phyloP scores from a whole-genome alignment of 35 echinoderm and acorn worm species.

The Amphiura filiformis region DNA sequence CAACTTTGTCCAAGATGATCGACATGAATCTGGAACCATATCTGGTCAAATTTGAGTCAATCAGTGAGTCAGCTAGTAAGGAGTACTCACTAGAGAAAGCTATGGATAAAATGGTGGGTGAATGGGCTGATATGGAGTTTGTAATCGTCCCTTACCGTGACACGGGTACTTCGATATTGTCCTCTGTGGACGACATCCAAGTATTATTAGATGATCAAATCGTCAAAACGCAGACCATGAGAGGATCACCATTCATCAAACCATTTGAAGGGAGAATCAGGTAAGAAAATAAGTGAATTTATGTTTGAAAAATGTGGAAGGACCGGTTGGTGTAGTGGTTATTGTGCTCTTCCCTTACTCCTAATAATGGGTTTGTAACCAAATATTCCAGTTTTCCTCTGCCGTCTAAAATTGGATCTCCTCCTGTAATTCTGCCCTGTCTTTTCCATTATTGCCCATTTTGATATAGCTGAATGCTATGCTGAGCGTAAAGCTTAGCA shows the following conservation, averaged over 20 bases:
- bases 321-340: too few species aligned
- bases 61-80: constrained; percentile 97
- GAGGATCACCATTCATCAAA: constrained; percentile 99
- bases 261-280: constrained; percentile 94
- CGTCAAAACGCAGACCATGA: constrained; percentile 98
- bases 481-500: too few species aligned
- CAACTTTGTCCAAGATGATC: constrained; percentile 96
- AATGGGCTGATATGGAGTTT: constrained; percentile 97
- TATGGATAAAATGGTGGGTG: constrained; percentile 93
- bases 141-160: constrained; percentile 94
- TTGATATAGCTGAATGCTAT: too few species aligned
- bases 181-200: constrained; percentile 97
- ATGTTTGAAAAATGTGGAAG: too few species aligned
- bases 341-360: too few species aligned
- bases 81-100: constrained; percentile 99
- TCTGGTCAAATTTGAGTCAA: constrained; percentile 84
- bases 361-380: too few species aligned
- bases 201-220: constrained; percentile 96
- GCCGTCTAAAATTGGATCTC: background rate
- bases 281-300: constrained; percentile 35
- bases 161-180: constrained; percentile 92
- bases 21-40: constrained; percentile 93
- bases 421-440: too few species aligned
- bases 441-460: too few species aligned
- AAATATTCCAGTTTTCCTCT: background rate